Conservation (phyloP, 2,113 vertebrate genomes). For the Muntiacus reevesi region DNA sequence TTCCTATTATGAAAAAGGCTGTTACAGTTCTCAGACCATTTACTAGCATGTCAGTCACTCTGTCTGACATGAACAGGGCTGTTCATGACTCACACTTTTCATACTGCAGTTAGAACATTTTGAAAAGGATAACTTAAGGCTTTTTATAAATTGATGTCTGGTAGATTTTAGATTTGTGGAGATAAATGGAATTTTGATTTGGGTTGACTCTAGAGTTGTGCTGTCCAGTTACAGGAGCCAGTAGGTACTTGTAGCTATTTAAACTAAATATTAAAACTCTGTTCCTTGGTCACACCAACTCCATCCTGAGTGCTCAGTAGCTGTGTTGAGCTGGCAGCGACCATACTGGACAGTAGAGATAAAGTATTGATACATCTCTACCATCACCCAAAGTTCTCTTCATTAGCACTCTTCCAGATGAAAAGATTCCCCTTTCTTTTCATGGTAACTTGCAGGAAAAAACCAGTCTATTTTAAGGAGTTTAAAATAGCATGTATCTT, state of each 20-base stretch:
- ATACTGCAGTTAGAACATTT: background rate
- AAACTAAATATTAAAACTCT: background rate
- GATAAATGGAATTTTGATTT: background rate
- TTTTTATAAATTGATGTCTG: background rate
- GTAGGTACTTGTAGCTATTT: background rate
- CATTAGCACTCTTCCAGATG: background rate
- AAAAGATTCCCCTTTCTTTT: background rate
- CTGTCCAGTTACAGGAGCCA: rapidly evolving
- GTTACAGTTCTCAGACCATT: background rate
- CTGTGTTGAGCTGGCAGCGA: background rate
- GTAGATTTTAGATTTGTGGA: background rate
- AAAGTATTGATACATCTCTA: background rate
- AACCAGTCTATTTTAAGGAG: background rate
- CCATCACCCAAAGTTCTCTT: background rate
- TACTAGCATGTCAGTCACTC: background rate
- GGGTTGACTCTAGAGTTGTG: background rate
- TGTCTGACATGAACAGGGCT: background rate
- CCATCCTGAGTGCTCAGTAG: background rate
- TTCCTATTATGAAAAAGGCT: background rate
- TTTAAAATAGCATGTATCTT: background rate
- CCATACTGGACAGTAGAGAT: background rate
- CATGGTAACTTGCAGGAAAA: background rate
- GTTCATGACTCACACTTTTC: background rate
- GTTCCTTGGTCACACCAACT: background rate
- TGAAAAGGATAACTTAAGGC: background rate